Conservation (phyloP, 2,113 vertebrate genomes). For the Gavialis gangeticus region DNA sequence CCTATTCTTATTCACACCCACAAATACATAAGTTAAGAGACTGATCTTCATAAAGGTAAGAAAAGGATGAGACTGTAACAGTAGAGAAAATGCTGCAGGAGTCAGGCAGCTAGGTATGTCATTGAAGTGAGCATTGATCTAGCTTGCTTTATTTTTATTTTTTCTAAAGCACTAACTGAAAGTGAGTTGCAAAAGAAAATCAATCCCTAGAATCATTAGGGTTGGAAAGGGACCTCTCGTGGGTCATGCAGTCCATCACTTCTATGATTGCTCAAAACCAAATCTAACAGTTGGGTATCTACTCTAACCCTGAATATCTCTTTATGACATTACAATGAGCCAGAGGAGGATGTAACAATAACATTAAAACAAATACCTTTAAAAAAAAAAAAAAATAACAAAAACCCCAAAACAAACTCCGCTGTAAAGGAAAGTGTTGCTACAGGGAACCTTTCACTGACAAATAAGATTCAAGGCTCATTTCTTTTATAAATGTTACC, state of each 20-base stretch:
- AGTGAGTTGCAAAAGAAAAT: conserved; percentile 75
- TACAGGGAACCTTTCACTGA: conserved; percentile 43
- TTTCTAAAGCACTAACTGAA: conserved; percentile 70
- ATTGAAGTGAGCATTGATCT: conserved; percentile 71
- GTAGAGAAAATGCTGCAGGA: conserved; percentile 51
- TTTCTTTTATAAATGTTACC: conserved; percentile 61
- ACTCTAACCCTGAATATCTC: background rate
- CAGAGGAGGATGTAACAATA: conserved; percentile 32
- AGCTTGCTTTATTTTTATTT: conserved; percentile 34
- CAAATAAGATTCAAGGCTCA: conserved; percentile 64
- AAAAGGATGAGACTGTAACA: conserved; percentile 42
- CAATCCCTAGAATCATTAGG: conserved; percentile 67
- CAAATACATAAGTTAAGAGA: conserved; percentile 20
- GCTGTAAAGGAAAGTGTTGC: conserved; percentile 44
- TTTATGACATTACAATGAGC: conserved; percentile 52
- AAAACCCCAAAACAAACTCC: conserved; percentile 41
- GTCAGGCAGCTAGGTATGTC: conserved; percentile 45
- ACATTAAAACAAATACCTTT: conserved; percentile 62
- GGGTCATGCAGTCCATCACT: conserved; percentile 65
- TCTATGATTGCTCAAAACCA: conserved; percentile 70
- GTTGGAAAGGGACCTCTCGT: conserved; percentile 65
- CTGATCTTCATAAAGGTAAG: conserved; percentile 14
- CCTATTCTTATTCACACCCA: conserved; percentile 33
- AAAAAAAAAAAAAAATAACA: background rate
- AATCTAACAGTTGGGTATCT: conserved; percentile 59